Evolutionary conservation across 2,797 vertebrate species (phyloP).

Genomic region (Tenualosa ilisha): DNA sequence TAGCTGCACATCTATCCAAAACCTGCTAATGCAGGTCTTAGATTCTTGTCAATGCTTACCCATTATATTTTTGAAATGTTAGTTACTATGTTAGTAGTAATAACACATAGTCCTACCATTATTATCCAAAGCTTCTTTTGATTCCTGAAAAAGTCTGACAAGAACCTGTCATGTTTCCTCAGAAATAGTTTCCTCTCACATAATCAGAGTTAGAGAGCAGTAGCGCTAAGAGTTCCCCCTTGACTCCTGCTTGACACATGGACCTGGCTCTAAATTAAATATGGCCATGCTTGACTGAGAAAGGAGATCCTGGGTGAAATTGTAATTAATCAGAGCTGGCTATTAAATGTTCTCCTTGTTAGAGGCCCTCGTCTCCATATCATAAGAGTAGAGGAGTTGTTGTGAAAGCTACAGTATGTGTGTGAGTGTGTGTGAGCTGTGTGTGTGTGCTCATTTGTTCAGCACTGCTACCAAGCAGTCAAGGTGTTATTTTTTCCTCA

Average conservation of each 20-base stretch:
- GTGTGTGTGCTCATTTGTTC: not conserved
- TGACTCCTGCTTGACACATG: not conserved
- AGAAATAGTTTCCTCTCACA: not conserved
- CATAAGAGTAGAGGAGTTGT: not conserved
- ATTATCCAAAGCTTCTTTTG: not conserved
- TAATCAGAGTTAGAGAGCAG: not conserved
- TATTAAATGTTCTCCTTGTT: slow-evolving; percentile 16
- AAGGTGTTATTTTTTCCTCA: not conserved
- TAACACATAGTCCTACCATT: not conserved
- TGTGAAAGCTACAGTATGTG: no score
- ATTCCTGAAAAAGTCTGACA: not conserved
- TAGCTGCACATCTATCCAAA: not conserved
- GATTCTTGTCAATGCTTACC: not conserved
- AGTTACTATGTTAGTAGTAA: not conserved
- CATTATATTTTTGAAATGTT: not conserved
- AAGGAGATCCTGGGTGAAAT: not conserved
- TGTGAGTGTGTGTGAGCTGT: no score
- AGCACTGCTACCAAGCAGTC: not conserved
- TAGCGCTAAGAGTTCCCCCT: not conserved
- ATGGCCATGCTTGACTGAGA: not conserved
- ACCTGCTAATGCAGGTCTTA: not conserved
- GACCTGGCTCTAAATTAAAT: not conserved
- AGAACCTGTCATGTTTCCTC: not conserved
- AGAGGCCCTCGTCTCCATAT: not conserved
- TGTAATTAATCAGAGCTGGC: slow-evolving; percentile 16